Conservation (phyloP, 2,888 invertebrate genomes). For the Stenchaetothrips biformis region DNA sequence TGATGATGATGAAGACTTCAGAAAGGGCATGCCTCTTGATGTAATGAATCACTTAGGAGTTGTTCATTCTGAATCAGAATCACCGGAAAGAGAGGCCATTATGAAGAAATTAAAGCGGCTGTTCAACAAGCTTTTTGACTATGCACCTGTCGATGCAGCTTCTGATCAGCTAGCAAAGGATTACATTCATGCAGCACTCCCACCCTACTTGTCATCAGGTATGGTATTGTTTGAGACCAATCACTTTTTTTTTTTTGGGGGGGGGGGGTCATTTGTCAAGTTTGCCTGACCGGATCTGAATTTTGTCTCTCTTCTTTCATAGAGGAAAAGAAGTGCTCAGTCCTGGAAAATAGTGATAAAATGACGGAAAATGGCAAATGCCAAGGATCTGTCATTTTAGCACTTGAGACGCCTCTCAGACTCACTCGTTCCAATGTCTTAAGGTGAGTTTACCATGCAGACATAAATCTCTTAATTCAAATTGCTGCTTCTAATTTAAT, state of each 20-base stretch:
- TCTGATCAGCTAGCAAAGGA: conserved; percentile 82
- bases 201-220: conserved; percentile 65
- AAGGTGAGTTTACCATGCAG: conserved; percentile 39
- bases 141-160: conserved; percentile 68
- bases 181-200: conserved; percentile 80
- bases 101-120: conserved; percentile 52
- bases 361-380: conserved; percentile 61
- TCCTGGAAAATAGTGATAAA: conserved; percentile 65
- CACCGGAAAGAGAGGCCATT: conserved; percentile 37
- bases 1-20: conserved; percentile 62
- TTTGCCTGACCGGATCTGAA: neutral
- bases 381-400: conserved; percentile 60
- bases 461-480: conserved; percentile 1
- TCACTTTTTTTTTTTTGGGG: neutral
- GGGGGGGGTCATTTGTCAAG: neutral
- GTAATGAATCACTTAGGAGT: conserved; percentile 70
- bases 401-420: conserved; percentile 59
- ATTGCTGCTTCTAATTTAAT: conserved; percentile 24
- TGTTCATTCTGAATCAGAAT: conserved; percentile 55
- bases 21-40: conserved; percentile 74
- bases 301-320: conserved; percentile 38
- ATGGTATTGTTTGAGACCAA: conserved; percentile 36
- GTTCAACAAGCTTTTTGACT: conserved; percentile 55
- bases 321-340: conserved; percentile 63
- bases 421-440: conserved; percentile 50